Evolutionary conservation across 2,888 invertebrate species (phyloP).

Genomic region (Drosophila prostipennis): DNA sequence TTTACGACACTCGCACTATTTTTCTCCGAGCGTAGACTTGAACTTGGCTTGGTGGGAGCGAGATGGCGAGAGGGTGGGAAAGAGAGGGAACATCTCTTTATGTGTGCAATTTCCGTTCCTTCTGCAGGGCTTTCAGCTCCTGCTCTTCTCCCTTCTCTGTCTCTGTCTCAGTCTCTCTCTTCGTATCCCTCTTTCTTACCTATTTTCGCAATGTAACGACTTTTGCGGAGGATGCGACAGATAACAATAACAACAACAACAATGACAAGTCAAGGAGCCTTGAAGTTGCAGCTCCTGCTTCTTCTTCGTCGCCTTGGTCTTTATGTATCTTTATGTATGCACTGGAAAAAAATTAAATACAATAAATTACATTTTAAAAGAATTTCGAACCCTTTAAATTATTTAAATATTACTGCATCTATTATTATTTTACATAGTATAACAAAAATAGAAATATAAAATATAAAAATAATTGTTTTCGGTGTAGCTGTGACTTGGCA

Average conservation of each 20-base stretch:
- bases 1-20: background rate
- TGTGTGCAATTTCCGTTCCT: slow-evolving; percentile 70
- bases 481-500: slow-evolving; percentile 32
- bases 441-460: too few relatives aligned
- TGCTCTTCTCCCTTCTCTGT: background rate
- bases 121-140: slow-evolving; percentile 19
- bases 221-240: slow-evolving; percentile 58
- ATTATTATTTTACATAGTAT: too few relatives aligned
- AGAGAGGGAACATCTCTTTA: slow-evolving; percentile 47
- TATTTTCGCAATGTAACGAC: slow-evolving; percentile 66
- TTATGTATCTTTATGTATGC: slow-evolving; percentile 30
- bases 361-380: too few relatives aligned
- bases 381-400: too few relatives aligned
- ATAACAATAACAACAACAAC: slow-evolving; percentile 27
- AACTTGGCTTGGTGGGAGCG: slow-evolving; percentile 13
- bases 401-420: too few relatives aligned
- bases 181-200: slow-evolving; percentile 21
- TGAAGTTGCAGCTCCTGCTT: slow-evolving; percentile 52
- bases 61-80: slow-evolving; percentile 11
- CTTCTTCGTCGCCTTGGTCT: slow-evolving; percentile 42
- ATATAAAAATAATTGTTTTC: too few relatives aligned
- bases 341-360: background rate
- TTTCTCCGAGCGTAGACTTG: slow-evolving; percentile 6
- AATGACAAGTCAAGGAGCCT: slow-evolving; percentile 44
- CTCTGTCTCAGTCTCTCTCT: slow-evolving; percentile 6